Percentiles rank a stretch among this genome's conserved stretches.
These are phyloP conservation scores for Archips crataeganus DNA, from an alignment of 2,888 invertebrate genomes.

Conservation along the genomic window DNA sequence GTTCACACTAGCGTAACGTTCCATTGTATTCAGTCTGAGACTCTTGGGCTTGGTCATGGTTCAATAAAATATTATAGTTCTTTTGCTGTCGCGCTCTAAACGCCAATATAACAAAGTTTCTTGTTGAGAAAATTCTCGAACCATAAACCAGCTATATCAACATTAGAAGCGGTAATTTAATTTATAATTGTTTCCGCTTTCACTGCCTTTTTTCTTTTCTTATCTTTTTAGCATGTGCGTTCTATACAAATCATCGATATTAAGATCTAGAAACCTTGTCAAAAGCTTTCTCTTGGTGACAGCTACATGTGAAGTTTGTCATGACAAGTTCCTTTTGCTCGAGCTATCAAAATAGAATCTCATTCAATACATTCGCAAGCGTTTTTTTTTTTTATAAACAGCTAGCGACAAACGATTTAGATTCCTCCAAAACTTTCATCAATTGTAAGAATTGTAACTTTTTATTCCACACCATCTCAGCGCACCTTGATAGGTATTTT, in stretches of 20 bases:
- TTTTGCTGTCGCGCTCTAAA: conserved; percentile 23
- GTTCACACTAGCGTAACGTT: conserved; percentile 11
- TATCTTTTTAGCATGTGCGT: neutral
- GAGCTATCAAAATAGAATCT: neutral
- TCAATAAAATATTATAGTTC: conserved; percentile 18
- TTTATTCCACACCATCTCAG: neutral
- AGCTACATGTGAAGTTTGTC: conserved; percentile 5
- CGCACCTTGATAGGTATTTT: neutral
- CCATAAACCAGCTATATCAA: conserved; percentile 23
- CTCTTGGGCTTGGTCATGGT: conserved; percentile 37
- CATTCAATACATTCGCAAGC: neutral
- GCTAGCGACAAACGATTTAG: neutral
- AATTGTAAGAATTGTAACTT: neutral
- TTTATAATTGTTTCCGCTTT: conserved; percentile 21
- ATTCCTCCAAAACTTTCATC: neutral
- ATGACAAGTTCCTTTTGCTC: neutral
- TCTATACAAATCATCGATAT: neutral
- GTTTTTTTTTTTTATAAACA: neutral
- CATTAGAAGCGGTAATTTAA: conserved; percentile 15
- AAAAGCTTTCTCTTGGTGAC: conserved; percentile 27
- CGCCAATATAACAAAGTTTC: conserved; percentile 12
- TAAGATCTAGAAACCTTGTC: conserved; percentile 13
- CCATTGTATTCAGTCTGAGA: conserved; percentile 28
- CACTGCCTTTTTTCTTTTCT: neutral
- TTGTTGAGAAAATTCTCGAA: conserved; percentile 11